These are phyloP conservation scores for Panorpa germanica DNA, from an alignment of 2,888 invertebrate genomes.

Conservation along the genomic window DNA sequence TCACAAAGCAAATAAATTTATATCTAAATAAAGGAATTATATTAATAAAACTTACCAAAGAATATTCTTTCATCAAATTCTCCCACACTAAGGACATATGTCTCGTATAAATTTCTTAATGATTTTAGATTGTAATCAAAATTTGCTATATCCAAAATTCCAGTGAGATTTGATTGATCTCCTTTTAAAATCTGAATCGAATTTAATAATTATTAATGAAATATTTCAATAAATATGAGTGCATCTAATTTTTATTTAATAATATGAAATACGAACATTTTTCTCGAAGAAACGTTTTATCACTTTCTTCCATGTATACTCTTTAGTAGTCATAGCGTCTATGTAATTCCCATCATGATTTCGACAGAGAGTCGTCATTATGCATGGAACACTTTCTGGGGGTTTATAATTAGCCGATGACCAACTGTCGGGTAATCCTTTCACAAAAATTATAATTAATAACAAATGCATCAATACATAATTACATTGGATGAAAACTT, in stretches of 20 bases:
- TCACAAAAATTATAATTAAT: background rate
- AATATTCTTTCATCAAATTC: constrained; percentile 96
- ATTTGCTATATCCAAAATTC: constrained; percentile 54
- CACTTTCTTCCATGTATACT: constrained; percentile 67
- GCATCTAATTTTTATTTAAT: too few species aligned
- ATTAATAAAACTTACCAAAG: constrained; percentile 44
- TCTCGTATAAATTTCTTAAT: constrained; percentile 75
- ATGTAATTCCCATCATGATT: constrained; percentile 64
- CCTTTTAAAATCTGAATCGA: constrained; percentile 49
- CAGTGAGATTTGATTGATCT: constrained; percentile 44
- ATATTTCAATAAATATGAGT: too few species aligned
- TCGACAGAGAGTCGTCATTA: constrained; percentile 64
- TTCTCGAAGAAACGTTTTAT: constrained; percentile 57
- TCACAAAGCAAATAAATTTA: too few species aligned
- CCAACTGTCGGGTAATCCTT: too few species aligned
- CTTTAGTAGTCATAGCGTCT: constrained; percentile 81
- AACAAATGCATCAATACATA: constrained; percentile 2
- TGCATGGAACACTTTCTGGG: constrained; percentile 39
- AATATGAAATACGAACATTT: constrained; percentile 26
- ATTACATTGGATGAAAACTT: too few species aligned
- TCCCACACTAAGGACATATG: constrained; percentile 74
- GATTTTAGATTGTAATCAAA: constrained; percentile 78
- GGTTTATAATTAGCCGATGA: background rate
- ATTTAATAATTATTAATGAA: constrained; percentile 9
- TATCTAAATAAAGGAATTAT: too few species aligned